These are phyloP conservation scores for Drosophila mulleri DNA, from an alignment of 2,888 invertebrate species.

Conservation along the genomic window DNA sequence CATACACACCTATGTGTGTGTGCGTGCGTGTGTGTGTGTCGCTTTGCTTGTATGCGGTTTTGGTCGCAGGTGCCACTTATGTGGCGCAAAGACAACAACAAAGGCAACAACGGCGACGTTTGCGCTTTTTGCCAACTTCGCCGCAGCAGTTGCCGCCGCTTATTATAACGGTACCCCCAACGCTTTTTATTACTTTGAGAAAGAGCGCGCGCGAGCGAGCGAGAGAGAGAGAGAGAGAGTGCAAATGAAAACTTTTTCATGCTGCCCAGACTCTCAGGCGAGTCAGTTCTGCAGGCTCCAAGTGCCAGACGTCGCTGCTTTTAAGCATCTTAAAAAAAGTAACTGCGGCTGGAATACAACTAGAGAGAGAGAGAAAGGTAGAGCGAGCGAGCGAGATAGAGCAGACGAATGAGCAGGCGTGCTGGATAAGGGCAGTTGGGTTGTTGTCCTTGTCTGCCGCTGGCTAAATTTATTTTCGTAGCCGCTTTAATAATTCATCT, in stretches of 20 bases:
- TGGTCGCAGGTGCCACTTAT: constrained; percentile 79
- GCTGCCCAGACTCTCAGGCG: constrained; percentile 57
- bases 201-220: background rate
- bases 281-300: constrained; percentile 30
- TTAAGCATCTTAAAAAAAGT: constrained; percentile 75
- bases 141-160: constrained; percentile 44
- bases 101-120: constrained; percentile 19
- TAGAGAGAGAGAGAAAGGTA: background rate
- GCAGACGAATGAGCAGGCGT: background rate
- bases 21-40: constrained; percentile 6
- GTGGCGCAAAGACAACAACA: constrained; percentile 55
- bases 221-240: background rate
- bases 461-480: constrained; percentile 50
- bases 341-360: constrained; percentile 22
- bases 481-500: constrained; percentile 77
- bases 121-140: constrained; percentile 45
- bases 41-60: constrained; percentile 47
- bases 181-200: constrained; percentile 59
- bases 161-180: constrained; percentile 60
- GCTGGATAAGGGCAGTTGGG: background rate
- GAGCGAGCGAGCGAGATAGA: background rate
- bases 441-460: constrained; percentile 18
- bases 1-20: background rate
- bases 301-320: constrained; percentile 63
- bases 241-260: constrained; percentile 68